phyloP scores from a whole-genome alignment of 2,888 invertebrate species.

The Brachyopa scutellaris region DNA sequence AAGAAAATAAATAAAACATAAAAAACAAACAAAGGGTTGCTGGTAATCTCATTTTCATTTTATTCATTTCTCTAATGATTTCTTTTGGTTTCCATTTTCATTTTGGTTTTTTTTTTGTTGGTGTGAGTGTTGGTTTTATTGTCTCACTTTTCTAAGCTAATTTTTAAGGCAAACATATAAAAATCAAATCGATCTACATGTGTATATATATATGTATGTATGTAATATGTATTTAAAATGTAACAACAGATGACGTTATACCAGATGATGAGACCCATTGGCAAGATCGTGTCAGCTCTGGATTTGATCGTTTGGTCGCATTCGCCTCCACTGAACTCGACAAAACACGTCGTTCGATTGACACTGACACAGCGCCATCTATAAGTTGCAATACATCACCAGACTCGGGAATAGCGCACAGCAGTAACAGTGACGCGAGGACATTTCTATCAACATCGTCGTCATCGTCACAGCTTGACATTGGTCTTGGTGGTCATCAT shows the following conservation, averaged over 20 bases:
- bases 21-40: constrained; percentile 33
- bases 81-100: constrained; percentile 22
- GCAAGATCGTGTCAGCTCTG: constrained; percentile 96
- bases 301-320: constrained; percentile 96
- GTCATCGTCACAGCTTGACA: constrained; percentile 81
- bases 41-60: constrained; percentile 49
- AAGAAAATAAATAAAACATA: constrained; percentile 57
- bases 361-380: constrained; percentile 84
- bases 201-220: constrained; percentile 64
- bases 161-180: constrained; percentile 35
- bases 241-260: constrained; percentile 80
- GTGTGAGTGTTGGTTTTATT: constrained; percentile 47
- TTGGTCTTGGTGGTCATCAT: constrained; percentile 76
- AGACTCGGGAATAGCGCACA: constrained; percentile 92
- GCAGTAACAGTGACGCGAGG: constrained; percentile 82
- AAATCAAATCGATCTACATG: constrained; percentile 54
- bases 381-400: constrained; percentile 91
- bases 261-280: constrained; percentile 93
- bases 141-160: constrained; percentile 5
- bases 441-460: constrained; percentile 82
- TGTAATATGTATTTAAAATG: constrained; percentile 67
- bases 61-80: constrained; percentile 27
- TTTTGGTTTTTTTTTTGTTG: constrained; percentile 18
- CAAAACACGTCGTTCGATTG: constrained; percentile 91
- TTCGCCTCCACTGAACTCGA: constrained; percentile 96